Base-by-base conservation (phyloP, 2,113 vertebrate genomes). In the Pachypanchax playfairii region DNA sequence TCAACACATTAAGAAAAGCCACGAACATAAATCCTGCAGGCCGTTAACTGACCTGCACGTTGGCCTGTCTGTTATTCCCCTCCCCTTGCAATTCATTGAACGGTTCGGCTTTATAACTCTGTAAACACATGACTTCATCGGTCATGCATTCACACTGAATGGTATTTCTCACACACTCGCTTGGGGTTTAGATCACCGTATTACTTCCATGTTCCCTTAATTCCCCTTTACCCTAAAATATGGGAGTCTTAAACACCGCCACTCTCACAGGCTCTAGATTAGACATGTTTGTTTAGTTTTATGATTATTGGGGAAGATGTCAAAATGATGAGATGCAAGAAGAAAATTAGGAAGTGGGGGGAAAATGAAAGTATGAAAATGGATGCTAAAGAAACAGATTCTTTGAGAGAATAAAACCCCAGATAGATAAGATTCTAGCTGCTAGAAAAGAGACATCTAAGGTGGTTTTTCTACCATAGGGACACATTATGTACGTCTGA, bases 91-190 rank as follows among this genome's bases (percentile, higher is more conserved):
- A 85, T 74, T 77, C 79, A 65, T 44, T 53, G 65, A 73, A 77
- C 21, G 20, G 80, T 86, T 87, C 86, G 88, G 77, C 83, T 84
- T 31, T 55, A 73, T 78, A 67, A 78, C 84, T 70, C 81, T 86
- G 85, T 78, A 85, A 89, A 89, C 83, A 86, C 73, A 90, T 88
- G 86, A 89, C 71, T 82, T 86, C 86, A 87, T 36, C 3, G n/a
- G 69, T 89, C 87, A 85, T 82, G 64, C 80, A 75, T 79, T 85
- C 74, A 80, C 74, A 65, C 68, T 75, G 62, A 63, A 28, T 65
- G 69, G 70, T 71, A 83, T 80, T 88, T 80, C 84, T 85, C 79
- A 82, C 83, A 81, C 77, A 73, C 49, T 61, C 77, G 65, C 13
- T 42, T 43, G 65, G 76, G 81, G 79, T 86, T 82, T 76, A 70